These are phyloP conservation scores for Biston betularia DNA, from an alignment of 2,888 invertebrate species.

Conservation along the genomic window DNA sequence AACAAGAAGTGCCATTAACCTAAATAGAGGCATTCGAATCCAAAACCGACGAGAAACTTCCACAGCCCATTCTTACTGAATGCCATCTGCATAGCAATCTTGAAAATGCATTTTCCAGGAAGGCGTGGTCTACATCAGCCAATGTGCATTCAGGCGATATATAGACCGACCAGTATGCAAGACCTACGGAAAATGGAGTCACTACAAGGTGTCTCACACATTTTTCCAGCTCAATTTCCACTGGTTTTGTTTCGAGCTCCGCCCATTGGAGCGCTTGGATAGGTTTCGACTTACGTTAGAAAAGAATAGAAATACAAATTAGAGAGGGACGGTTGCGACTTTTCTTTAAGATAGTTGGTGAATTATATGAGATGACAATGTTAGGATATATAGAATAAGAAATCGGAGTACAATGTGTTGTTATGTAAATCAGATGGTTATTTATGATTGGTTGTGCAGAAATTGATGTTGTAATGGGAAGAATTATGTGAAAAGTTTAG, in stretches of 20 bases:
- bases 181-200: conserved; percentile 56
- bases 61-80: conserved; percentile 66
- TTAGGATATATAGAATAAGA: conserved; percentile 68
- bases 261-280: conserved; percentile 79
- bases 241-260: conserved; percentile 67
- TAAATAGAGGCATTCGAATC: conserved; percentile 62
- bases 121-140: conserved; percentile 83
- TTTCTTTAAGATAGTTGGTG: conserved; percentile 84
- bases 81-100: conserved; percentile 83
- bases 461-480: conserved; percentile 68
- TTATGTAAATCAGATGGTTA: conserved; percentile 82
- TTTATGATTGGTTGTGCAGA: conserved; percentile 70
- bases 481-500: conserved; percentile 73
- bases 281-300: conserved; percentile 68
- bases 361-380: conserved; percentile 77
- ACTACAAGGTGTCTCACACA: conserved; percentile 57
- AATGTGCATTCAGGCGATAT: conserved; percentile 86
- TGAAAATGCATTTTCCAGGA: conserved; percentile 82
- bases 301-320: conserved; percentile 66
- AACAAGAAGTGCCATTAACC: conserved; percentile 58
- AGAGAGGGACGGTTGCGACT: conserved; percentile 66
- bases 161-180: conserved; percentile 68
- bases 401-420: conserved; percentile 71
- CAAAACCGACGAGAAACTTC: conserved; percentile 65
- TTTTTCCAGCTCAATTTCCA: conserved; percentile 64